phyloP scores from a whole-genome alignment of 2,113 vertebrate genomes.

The Antennarius striatus region DNA sequence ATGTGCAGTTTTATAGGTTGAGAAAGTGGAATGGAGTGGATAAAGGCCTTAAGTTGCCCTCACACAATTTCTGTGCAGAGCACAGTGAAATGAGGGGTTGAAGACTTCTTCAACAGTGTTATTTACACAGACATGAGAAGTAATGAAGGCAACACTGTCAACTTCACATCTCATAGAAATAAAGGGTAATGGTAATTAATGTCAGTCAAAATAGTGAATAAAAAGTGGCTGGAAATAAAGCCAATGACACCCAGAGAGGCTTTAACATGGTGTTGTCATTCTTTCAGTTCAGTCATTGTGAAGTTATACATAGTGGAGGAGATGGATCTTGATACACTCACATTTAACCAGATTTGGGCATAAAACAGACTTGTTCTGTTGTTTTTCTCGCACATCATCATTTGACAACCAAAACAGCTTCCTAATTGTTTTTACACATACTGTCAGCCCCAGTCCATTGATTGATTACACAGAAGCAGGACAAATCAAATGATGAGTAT shows the following conservation, averaged over 20 bases:
- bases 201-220: constrained; percentile 49
- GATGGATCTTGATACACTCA: constrained; percentile 17
- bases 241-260: constrained; percentile 32
- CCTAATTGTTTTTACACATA: constrained; percentile 1
- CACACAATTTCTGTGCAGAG: constrained; percentile 44
- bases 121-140: constrained; percentile 69
- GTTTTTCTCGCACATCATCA: constrained; percentile 3
- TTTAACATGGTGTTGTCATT: constrained; percentile 32
- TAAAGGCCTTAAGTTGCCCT: constrained; percentile 1
- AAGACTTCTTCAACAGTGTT: constrained; percentile 54
- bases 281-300: constrained; percentile 22
- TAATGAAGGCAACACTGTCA: constrained; percentile 70
- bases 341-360: constrained; percentile 15
- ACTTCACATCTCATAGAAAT: constrained; percentile 51
- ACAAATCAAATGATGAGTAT: too few relatives aligned
- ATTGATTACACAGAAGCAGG: constrained; percentile 5
- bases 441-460: constrained; percentile 5
- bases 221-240: constrained; percentile 31
- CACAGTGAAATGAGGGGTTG: constrained; percentile 55
- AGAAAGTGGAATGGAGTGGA: constrained; percentile 3
- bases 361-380: constrained; percentile 25
- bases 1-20: constrained; percentile 32
- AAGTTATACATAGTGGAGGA: constrained; percentile 28
- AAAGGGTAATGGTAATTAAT: constrained; percentile 67
- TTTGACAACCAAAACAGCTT: constrained; percentile 1